These are phyloP conservation scores for Nothoprocta perdicaria DNA, from an alignment of 2,113 vertebrate genomes.

Conservation along the genomic window DNA sequence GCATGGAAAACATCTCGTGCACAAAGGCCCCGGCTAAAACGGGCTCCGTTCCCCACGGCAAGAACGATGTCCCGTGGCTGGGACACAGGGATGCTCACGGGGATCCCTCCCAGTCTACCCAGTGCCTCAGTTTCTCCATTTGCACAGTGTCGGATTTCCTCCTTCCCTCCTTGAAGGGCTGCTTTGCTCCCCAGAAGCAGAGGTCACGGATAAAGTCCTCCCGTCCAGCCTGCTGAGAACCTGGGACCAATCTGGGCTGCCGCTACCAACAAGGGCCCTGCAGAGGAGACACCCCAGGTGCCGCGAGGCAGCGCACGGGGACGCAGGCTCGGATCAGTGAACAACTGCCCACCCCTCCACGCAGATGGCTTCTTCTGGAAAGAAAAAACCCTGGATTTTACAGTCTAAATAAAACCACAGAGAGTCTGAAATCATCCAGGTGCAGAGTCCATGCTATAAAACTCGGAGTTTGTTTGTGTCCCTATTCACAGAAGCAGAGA, in stretches of 20 bases:
- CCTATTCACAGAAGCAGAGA: background rate
- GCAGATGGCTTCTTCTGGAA: background rate
- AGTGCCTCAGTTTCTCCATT: background rate
- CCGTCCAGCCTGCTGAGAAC: background rate
- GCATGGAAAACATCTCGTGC: too few relatives aligned
- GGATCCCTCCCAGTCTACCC: background rate
- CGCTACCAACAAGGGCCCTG: background rate
- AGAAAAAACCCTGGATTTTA: background rate
- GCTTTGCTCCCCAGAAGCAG: background rate
- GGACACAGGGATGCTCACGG: too few relatives aligned
- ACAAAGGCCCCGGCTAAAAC: background rate
- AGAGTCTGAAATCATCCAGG: too few relatives aligned
- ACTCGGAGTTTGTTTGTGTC: background rate
- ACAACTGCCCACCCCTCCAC: background rate
- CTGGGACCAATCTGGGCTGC: background rate
- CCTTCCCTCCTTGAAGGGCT: background rate
- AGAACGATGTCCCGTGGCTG: background rate
- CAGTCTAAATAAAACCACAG: background rate
- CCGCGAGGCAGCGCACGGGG: too few relatives aligned
- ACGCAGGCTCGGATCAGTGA: too few relatives aligned
- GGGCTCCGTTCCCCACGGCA: background rate
- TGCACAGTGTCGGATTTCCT: fast-evolving
- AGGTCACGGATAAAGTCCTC: background rate
- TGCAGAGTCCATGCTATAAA: background rate
- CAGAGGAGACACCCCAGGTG: background rate